Evolutionary conservation across 2,888 invertebrate genomes (phyloP).

Genomic region (Eristalis arbustorum): DNA sequence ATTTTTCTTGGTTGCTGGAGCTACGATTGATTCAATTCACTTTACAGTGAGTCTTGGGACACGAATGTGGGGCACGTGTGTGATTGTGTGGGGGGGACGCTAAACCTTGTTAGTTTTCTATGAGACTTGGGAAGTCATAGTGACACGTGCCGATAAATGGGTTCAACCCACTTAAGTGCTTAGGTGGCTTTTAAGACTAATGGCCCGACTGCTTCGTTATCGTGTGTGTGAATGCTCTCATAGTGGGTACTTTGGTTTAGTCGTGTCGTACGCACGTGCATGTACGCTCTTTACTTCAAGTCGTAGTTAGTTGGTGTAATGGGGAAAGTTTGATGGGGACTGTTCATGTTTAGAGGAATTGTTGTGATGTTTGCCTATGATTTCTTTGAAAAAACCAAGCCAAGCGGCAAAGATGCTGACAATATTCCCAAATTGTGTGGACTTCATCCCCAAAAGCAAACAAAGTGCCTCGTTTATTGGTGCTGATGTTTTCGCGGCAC

Average conservation of each 20-base stretch:
- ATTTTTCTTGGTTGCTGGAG: not conserved
- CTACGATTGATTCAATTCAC: conserved; percentile 20
- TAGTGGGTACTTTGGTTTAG: not conserved
- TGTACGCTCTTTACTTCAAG: not conserved
- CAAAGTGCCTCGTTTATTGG: too few species aligned
- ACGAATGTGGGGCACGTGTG: not conserved
- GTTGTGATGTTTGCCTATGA: too few species aligned
- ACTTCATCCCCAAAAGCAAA: too few species aligned
- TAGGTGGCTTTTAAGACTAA: not conserved
- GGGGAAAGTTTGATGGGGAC: too few species aligned
- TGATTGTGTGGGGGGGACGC: not conserved
- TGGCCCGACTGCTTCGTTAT: not conserved
- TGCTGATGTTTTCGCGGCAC: too few species aligned
- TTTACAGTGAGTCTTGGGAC: not conserved
- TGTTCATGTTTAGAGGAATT: too few species aligned
- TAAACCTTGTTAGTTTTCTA: not conserved
- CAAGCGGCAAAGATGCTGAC: too few species aligned
- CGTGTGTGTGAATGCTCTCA: not conserved
- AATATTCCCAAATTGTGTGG: too few species aligned
- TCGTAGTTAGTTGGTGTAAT: not conserved
- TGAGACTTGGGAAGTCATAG: not conserved
- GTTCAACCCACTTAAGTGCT: not conserved
- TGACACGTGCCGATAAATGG: not conserved
- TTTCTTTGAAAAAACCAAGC: too few species aligned
- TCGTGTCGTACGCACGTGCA: not conserved